phyloP scores from a whole-genome alignment of 2,797 vertebrate species.

The Lithobates pipiens region DNA sequence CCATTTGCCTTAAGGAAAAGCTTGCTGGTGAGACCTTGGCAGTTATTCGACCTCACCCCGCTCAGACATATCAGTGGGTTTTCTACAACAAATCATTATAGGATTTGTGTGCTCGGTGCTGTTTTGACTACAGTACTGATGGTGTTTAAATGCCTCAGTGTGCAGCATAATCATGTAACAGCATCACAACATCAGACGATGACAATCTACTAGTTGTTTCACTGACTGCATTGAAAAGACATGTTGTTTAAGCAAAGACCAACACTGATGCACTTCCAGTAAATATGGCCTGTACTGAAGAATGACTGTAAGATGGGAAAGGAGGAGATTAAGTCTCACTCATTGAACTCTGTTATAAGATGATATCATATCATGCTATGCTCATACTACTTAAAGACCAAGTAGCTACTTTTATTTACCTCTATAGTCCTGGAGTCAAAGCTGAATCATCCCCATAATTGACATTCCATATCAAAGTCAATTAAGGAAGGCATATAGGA shows the following conservation, averaged over 20 bases:
- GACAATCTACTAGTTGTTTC: constrained; percentile 51
- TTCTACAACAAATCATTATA: constrained; percentile 10
- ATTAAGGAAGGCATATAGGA: background rate
- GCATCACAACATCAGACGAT: constrained; percentile 62
- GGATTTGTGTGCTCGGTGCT: constrained; percentile 5
- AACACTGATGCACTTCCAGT: background rate
- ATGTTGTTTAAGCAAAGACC: constrained; percentile 6
- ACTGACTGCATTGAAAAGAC: constrained; percentile 39
- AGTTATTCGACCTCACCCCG: background rate
- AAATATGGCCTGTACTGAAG: background rate
- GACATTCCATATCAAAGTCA: background rate
- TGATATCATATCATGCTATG: constrained; percentile 18
- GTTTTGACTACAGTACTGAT: constrained; percentile 15
- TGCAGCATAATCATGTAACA: constrained; percentile 66
- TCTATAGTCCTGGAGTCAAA: background rate
- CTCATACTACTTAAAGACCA: background rate
- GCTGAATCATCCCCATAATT: background rate
- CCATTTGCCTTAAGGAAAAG: constrained; percentile 9
- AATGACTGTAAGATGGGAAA: background rate
- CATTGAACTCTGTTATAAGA: background rate
- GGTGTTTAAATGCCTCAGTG: constrained; percentile 21
- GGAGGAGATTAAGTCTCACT: too few species aligned
- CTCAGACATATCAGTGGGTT: constrained; percentile 10
- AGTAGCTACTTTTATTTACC: background rate
- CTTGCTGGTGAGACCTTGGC: background rate